phyloP scores from a whole-genome alignment of 1,140 invertebrate genomes.

The Zaprionus inermis region DNA sequence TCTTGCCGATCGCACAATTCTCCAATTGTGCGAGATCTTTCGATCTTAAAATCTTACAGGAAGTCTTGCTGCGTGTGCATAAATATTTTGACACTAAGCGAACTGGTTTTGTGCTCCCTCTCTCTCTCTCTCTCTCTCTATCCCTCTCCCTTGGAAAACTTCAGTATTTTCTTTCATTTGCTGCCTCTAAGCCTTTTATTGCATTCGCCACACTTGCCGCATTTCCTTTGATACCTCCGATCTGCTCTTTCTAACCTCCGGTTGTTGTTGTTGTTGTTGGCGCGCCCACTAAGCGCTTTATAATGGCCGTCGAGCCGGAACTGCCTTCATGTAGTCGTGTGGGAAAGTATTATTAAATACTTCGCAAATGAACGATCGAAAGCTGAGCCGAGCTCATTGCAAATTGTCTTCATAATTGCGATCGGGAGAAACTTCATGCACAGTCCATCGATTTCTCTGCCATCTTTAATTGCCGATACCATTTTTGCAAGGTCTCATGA shows the following conservation, averaged over 20 bases:
- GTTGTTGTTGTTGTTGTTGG: conserved; percentile 17
- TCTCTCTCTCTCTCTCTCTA: neutral
- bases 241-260: conserved; percentile 1
- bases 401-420: conserved; percentile 54
- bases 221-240: conserved; percentile 43
- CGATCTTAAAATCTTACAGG: conserved; percentile 43
- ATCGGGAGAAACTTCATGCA: conserved; percentile 43
- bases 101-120: neutral
- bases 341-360: conserved; percentile 47
- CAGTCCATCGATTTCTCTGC: neutral
- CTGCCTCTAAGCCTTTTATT: conserved; percentile 65
- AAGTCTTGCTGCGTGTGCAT: conserved; percentile 73
- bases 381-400: conserved; percentile 27
- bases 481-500: neutral
- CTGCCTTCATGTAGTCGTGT: conserved; percentile 28
- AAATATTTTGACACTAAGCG: conserved; percentile 81
- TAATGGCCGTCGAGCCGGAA: conserved; percentile 51
- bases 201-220: conserved; percentile 58
- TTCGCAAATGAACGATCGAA: conserved; percentile 14
- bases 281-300: conserved; percentile 64
- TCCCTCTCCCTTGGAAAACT: neutral
- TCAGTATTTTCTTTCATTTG: conserved; percentile 46
- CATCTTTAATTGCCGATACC: neutral
- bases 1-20: conserved; percentile 41
- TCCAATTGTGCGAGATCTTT: conserved; percentile 14